Conservation (phyloP, 2,113 vertebrate species). For the Orycteropus afer region DNA sequence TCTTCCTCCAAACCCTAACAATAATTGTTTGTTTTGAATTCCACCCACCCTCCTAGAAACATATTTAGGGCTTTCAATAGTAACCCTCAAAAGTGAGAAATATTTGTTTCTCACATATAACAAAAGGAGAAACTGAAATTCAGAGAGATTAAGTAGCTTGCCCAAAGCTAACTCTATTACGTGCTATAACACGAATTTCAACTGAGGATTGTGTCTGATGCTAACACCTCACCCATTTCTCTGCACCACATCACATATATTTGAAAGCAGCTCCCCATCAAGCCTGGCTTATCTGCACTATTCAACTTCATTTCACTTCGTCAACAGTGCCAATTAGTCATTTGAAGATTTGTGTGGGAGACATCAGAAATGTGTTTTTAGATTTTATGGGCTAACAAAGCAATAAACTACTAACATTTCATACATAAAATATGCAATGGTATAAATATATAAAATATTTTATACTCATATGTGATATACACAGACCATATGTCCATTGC, state of each 20-base stretch:
- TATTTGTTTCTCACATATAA: background rate
- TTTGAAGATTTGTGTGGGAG: background rate
- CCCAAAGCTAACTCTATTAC: background rate
- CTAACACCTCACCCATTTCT: background rate
- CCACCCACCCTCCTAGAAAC: background rate
- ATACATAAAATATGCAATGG: background rate
- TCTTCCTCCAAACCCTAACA: background rate
- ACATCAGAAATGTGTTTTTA: slow-evolving; percentile 33
- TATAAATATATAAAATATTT: background rate
- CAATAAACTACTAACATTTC: background rate
- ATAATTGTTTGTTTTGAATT: background rate
- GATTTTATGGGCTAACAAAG: background rate
- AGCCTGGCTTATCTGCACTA: background rate
- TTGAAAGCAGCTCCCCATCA: background rate
- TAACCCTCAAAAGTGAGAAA: background rate
- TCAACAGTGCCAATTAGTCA: background rate
- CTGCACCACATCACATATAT: fast-evolving
- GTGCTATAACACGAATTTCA: background rate
- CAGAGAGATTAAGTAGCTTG: too few species aligned
- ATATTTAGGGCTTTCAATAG: background rate
- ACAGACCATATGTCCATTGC: too few species aligned
- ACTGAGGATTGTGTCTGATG: background rate
- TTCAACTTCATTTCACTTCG: background rate
- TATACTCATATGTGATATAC: background rate
- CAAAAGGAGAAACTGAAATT: background rate